Evolutionary conservation across 2,888 invertebrate species (phyloP).

Genomic region (Chironomus riparius): DNA sequence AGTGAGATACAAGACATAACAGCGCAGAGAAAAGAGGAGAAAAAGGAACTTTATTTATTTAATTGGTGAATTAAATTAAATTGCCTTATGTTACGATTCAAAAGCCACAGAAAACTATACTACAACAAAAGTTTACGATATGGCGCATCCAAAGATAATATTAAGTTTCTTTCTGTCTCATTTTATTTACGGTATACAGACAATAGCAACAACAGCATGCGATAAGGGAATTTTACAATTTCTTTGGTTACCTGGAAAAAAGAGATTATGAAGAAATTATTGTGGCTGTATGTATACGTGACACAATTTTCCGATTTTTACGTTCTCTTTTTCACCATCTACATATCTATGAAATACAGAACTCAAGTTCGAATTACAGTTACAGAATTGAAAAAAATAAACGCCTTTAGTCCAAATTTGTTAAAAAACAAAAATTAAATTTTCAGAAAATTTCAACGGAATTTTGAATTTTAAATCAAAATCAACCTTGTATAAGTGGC

Average conservation of each 20-base stretch:
- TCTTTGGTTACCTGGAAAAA: not conserved
- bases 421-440: too few species aligned
- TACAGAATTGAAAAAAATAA: too few species aligned
- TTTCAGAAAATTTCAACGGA: too few species aligned
- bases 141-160: not conserved
- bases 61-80: slow-evolving; percentile 2
- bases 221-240: not conserved
- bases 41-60: not conserved
- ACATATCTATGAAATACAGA: not conserved
- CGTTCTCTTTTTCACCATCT: not conserved
- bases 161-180: not conserved
- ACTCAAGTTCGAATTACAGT: not conserved
- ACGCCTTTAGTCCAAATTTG: too few species aligned
- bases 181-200: not conserved
- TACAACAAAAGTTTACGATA: not conserved
- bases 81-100: not conserved
- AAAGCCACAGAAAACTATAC: not conserved
- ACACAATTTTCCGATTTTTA: slow-evolving; percentile 17
- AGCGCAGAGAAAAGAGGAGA: not conserved
- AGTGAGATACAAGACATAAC: too few species aligned
- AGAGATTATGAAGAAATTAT: slow-evolving; percentile 18
- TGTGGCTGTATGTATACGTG: slow-evolving; percentile 13
- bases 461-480: too few species aligned
- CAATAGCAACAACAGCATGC: not conserved
- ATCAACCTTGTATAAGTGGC: too few species aligned